Conservation (phyloP, 2,113 vertebrate species). For the Urocynchramus pylzowi region DNA sequence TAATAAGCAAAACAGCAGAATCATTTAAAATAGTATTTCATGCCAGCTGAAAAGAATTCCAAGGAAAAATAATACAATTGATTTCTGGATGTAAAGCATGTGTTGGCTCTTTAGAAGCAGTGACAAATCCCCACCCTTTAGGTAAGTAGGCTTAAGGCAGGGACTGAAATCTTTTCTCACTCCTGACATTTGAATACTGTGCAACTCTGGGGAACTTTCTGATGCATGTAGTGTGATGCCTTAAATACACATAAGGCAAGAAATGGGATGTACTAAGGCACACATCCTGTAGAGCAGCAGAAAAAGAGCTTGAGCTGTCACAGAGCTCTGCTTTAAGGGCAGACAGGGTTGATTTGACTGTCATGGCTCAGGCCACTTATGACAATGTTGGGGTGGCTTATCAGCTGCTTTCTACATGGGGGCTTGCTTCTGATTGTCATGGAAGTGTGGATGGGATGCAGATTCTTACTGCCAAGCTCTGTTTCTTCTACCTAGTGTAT, state of each 20-base stretch:
- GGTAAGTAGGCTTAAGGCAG: background rate
- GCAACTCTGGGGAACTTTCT: background rate
- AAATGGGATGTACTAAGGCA: background rate
- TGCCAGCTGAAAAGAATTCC: background rate
- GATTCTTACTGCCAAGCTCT: background rate
- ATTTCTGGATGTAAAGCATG: background rate
- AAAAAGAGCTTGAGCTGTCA: background rate
- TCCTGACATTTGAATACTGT: background rate
- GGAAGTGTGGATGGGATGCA: background rate
- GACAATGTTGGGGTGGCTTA: background rate
- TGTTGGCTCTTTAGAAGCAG: background rate
- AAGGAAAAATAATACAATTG: background rate
- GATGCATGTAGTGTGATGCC: background rate
- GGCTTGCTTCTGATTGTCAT: background rate
- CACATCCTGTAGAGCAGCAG: background rate
- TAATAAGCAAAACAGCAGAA: background rate
- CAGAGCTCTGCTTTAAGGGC: background rate
- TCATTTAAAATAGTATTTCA: background rate
- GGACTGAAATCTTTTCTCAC: background rate
- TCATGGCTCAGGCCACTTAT: rapidly evolving
- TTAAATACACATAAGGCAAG: background rate
- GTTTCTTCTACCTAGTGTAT: background rate
- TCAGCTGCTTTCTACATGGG: background rate
- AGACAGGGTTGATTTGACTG: background rate
- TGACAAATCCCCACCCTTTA: background rate